Conservation (phyloP, 2,888 invertebrate genomes). For the Notodonta ziczac region DNA sequence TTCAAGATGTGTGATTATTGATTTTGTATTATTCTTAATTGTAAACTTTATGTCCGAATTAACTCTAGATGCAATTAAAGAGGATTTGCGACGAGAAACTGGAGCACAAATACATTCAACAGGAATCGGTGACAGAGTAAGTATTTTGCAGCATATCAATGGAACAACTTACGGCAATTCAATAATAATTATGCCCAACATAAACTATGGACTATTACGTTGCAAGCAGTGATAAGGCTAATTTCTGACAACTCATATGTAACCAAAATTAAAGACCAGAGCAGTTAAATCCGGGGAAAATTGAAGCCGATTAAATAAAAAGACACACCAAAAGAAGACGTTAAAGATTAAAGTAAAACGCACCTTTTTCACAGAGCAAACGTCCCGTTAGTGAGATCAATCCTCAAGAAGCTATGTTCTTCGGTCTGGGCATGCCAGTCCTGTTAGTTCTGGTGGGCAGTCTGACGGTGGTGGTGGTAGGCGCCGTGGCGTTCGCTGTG, state of each 20-base stretch:
- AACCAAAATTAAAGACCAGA: too few relatives aligned
- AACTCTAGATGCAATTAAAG: conserved; percentile 84
- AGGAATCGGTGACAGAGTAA: conserved; percentile 93
- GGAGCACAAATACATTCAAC: conserved; percentile 89
- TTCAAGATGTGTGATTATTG: not conserved
- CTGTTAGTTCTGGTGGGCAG: conserved; percentile 70
- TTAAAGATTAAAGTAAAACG: not conserved
- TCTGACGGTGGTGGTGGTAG: conserved; percentile 67
- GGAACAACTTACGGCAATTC: too few relatives aligned
- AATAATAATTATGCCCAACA: too few relatives aligned
- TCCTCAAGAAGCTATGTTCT: conserved; percentile 49
- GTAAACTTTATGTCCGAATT: not conserved
- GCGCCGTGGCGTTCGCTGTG: conserved; percentile 68
- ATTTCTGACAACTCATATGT: too few relatives aligned
- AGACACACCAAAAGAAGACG: not conserved
- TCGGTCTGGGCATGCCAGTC: conserved; percentile 67
- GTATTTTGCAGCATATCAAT: conserved; percentile 19
- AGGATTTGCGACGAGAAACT: conserved; percentile 86
- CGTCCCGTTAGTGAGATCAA: conserved; percentile 62
- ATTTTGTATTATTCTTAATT: too few relatives aligned
- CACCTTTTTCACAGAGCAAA: conserved; percentile 62
- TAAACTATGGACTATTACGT: too few relatives aligned
- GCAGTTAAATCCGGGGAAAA: too few relatives aligned
- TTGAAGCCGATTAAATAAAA: too few relatives aligned
- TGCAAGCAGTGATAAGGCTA: too few relatives aligned